Conservation (phyloP, 2,113 vertebrate genomes). For the Corynorhinus townsendii region DNA sequence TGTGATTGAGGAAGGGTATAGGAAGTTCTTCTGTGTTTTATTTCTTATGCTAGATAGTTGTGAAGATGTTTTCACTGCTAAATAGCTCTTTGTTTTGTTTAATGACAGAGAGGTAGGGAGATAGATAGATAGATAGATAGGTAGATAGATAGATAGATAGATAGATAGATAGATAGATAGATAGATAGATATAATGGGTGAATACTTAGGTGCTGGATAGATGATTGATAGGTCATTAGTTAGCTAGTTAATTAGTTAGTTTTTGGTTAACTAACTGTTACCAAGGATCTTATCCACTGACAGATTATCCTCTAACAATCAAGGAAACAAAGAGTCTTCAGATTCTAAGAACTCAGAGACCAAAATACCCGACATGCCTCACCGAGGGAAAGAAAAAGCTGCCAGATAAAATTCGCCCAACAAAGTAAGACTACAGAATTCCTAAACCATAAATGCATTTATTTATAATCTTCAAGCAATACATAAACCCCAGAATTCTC, state of each 20-base stretch:
- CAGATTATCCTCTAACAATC: constrained; percentile 5
- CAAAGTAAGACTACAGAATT: not conserved
- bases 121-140: not conserved
- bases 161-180: not conserved
- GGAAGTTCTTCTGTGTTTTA: not conserved
- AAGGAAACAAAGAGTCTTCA: not conserved
- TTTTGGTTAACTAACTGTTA: not conserved
- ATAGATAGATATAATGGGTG: not conserved
- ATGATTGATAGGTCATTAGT: not conserved
- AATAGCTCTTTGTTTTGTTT: not conserved
- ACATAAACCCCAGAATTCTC: not conserved
- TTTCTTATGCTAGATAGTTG: not conserved
- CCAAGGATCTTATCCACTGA: not conserved
- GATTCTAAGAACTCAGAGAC: constrained; percentile 28
- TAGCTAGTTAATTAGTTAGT: not conserved
- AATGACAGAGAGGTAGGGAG: not conserved
- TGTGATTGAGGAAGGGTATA: not conserved
- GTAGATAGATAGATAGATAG: not conserved
- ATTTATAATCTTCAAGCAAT: not conserved
- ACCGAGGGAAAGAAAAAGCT: not conserved
- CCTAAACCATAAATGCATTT: not conserved
- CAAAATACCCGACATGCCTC: not conserved
- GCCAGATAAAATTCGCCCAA: not conserved
- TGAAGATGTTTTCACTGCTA: not conserved
- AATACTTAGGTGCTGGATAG: not conserved